These are phyloP conservation scores for Ianthella basta DNA, from an alignment of 37 sponge, comb jelly and placozoan species.

Conservation along the genomic window DNA sequence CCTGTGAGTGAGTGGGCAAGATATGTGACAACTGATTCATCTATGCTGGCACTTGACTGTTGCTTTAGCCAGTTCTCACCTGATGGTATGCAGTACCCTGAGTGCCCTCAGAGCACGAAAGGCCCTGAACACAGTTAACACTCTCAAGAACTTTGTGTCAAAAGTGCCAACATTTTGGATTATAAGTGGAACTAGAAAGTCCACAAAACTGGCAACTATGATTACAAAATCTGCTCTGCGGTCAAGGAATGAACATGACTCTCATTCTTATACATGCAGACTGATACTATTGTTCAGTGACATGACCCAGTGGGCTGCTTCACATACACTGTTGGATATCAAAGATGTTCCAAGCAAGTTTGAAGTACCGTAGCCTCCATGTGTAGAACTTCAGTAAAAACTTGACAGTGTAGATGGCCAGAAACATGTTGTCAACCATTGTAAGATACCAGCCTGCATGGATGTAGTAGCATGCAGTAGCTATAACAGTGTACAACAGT, in stretches of 20 bases:
- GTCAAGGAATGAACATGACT: not conserved
- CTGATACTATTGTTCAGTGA: no score
- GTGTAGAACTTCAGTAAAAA: conserved; percentile 65
- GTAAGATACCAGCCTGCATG: conserved; percentile 73
- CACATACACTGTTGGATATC: no score
- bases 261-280: no score
- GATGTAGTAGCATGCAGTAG: no score
- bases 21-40: not conserved
- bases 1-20: conserved; percentile 15
- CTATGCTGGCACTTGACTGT: not conserved
- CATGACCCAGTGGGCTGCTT: no score
- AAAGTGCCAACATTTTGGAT: conserved; percentile 47
- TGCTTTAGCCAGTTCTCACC: not conserved
- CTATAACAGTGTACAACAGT: no score
- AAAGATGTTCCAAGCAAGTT: conserved; percentile 80
- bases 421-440: conserved; percentile 60
- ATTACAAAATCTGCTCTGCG: conserved; percentile 49
- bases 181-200: conserved; percentile 63
- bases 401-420: conserved; percentile 76
- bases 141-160: conserved; percentile 50
- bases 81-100: conserved; percentile 71
- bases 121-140: conserved; percentile 58
- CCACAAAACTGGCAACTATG: conserved; percentile 56
- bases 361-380: conserved; percentile 65
- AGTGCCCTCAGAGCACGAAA: conserved; percentile 79